Evolutionary conservation across 1,140 invertebrate genomes (phyloP).

Genomic region (Hestina assimilis): DNA sequence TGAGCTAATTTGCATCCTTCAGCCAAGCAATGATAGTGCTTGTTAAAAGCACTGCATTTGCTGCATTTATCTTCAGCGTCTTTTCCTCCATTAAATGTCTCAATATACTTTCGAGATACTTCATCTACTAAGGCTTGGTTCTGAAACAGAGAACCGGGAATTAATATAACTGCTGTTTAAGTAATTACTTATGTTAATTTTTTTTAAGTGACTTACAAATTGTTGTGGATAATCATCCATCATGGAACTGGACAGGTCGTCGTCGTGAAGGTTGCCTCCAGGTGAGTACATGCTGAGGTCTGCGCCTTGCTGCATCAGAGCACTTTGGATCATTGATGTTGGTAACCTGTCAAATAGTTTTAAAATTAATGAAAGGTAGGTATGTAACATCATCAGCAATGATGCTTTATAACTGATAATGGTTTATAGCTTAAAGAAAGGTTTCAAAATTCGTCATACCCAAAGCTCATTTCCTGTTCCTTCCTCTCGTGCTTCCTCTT

Average conservation of each 20-base stretch:
- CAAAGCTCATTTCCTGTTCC: conserved; percentile 85
- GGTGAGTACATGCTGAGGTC: conserved; percentile 68
- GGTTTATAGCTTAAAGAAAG: too few relatives aligned
- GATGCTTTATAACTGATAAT: too few relatives aligned
- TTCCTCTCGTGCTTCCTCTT: conserved; percentile 97
- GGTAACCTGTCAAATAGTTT: conserved; percentile 48
- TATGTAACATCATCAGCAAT: too few relatives aligned
- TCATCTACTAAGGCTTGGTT: conserved; percentile 81
- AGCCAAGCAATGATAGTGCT: conserved; percentile 89
- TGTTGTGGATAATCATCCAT: conserved; percentile 61
- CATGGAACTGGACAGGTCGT: conserved; percentile 64
- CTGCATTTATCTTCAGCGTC: conserved; percentile 82
- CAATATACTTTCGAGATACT: conserved; percentile 75
- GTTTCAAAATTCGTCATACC: too few relatives aligned
- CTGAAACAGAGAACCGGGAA: too few relatives aligned
- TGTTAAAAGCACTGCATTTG: conserved; percentile 82
- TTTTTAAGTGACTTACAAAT: conserved; percentile 52
- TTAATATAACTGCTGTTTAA: too few relatives aligned
- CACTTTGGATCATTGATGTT: conserved; percentile 71
- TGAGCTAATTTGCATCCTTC: conserved; percentile 84
- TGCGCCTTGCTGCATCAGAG: conserved; percentile 69
- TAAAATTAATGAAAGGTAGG: background rate
- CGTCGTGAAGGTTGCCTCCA: conserved; percentile 51
- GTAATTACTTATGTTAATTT: background rate
- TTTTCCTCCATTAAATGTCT: conserved; percentile 71